phyloP scores from a whole-genome alignment of 2,113 vertebrate species.

The Datnioides undecimradiatus region DNA sequence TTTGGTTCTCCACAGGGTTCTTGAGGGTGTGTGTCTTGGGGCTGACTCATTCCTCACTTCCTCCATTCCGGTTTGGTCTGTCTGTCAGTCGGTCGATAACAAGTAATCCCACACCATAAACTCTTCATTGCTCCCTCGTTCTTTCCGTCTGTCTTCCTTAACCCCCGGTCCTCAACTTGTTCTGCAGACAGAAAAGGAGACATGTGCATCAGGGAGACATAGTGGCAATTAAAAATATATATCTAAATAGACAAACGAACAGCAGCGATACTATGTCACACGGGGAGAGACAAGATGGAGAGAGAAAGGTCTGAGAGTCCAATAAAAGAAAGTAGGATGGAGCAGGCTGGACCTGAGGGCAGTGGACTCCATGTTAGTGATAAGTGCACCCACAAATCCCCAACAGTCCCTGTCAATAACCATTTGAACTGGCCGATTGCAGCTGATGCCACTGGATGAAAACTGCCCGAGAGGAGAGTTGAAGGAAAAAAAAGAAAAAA shows the following conservation, averaged over 20 bases:
- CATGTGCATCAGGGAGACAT: slow-evolving; percentile 28
- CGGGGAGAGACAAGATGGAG: slow-evolving; percentile 34
- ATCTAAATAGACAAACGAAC: slow-evolving; percentile 24
- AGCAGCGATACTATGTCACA: slow-evolving; percentile 28
- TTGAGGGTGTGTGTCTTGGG: slow-evolving; percentile 61
- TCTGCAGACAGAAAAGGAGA: slow-evolving; percentile 67
- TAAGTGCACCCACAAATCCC: slow-evolving; percentile 78
- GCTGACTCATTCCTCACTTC: slow-evolving; percentile 67
- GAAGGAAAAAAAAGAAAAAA: neutral
- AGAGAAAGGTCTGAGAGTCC: slow-evolving; percentile 39
- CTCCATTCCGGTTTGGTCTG: slow-evolving; percentile 41
- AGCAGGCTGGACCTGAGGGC: slow-evolving; percentile 58
- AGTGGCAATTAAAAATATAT: neutral
- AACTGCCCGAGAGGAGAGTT: slow-evolving; percentile 44
- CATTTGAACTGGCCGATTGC: slow-evolving; percentile 70
- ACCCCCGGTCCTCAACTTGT: slow-evolving; percentile 83
- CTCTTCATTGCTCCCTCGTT: slow-evolving; percentile 53
- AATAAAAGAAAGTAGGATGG: slow-evolving; percentile 50
- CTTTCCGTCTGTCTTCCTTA: slow-evolving; percentile 53
- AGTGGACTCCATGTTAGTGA: slow-evolving; percentile 70
- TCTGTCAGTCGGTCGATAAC: slow-evolving; percentile 64
- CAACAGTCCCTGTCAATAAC: slow-evolving; percentile 76
- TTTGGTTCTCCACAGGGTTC: slow-evolving; percentile 54
- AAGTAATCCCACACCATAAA: slow-evolving; percentile 70
- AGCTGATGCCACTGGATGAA: slow-evolving; percentile 60